These are phyloP conservation scores for zebrafish (Danio rerio) DNA, from an alignment of 2,113 vertebrate species.

Conservation along the genomic window DNA sequence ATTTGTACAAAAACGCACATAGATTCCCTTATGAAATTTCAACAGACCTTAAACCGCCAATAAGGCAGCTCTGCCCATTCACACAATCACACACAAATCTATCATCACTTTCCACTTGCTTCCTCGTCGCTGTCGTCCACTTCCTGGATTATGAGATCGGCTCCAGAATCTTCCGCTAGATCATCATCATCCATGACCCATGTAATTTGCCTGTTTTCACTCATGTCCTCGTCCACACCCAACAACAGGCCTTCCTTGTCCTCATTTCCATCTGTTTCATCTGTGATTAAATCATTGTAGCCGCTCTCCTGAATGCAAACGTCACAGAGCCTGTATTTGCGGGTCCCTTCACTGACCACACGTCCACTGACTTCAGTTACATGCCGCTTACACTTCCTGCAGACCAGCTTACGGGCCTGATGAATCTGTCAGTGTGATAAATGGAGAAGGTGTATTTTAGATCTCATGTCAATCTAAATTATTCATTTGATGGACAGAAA, in stretches of 20 bases:
- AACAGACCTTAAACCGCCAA: constrained; percentile 23
- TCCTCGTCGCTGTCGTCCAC: constrained; percentile 96
- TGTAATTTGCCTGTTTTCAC: constrained; percentile 82
- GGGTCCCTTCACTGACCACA: constrained; percentile 91
- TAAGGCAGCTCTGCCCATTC: constrained; percentile 41
- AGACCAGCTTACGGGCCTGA: constrained; percentile 94
- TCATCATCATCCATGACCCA: constrained; percentile 87
- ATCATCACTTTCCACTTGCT: constrained; percentile 76
- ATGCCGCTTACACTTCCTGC: constrained; percentile 93
- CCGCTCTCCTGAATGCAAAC: constrained; percentile 90
- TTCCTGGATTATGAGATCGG: constrained; percentile 92
- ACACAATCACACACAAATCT: constrained; percentile 70
- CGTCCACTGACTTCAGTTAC: constrained; percentile 93
- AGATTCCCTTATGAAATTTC: background rate
- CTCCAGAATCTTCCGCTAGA: constrained; percentile 90
- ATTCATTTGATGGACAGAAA: no score
- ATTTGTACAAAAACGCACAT: constrained; percentile 41
- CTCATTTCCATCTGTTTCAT: constrained; percentile 75
- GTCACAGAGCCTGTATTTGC: constrained; percentile 91
- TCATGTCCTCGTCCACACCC: constrained; percentile 85
- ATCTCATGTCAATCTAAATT: no score
- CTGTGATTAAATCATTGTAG: constrained; percentile 85
- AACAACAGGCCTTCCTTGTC: constrained; percentile 76
- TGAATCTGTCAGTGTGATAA: constrained; percentile 82
- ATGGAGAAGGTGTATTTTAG: background rate